phyloP scores from a whole-genome alignment of 2,888 invertebrate genomes.

The Dorcus parallelipipedus region DNA sequence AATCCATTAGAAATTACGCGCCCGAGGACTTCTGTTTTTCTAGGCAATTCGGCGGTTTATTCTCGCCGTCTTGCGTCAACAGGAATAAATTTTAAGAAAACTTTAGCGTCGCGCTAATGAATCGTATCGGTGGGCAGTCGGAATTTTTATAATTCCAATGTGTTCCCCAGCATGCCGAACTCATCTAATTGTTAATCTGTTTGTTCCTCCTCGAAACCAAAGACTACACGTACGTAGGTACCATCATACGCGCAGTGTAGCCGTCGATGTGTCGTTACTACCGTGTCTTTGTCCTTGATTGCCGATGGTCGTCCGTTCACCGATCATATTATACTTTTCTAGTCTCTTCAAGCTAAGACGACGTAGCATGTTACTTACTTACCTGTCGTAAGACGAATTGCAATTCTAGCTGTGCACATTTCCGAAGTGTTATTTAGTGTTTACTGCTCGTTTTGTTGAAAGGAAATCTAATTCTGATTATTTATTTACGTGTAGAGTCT shows the following conservation, averaged over 20 bases:
- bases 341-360: slow-evolving; percentile 1
- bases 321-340: neutral
- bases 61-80: no score
- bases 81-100: no score
- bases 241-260: slow-evolving; percentile 10
- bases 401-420: slow-evolving; percentile 7
- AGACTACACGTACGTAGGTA: slow-evolving; percentile 22
- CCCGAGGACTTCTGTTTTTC: neutral
- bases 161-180: slow-evolving; percentile 24
- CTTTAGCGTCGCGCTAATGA: no score
- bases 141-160: no score
- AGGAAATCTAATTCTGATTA: slow-evolving; percentile 11
- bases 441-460: slow-evolving; percentile 10
- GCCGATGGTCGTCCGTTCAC: no score
- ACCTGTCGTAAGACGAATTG: neutral
- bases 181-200: slow-evolving; percentile 17
- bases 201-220: slow-evolving; percentile 26
- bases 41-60: no score
- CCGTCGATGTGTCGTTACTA: slow-evolving; percentile 9
- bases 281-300: neutral
- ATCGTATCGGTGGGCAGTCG: no score
- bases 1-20: neutral
- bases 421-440: slow-evolving; percentile 20
- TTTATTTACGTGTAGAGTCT: slow-evolving; percentile 12
- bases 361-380: slow-evolving; percentile 1